A percentile compares a stretch with the other conserved stretches of the same genome.
phyloP scores from a whole-genome alignment of 2,113 vertebrate species.

The Dunckerocampus dactyliophorus region DNA sequence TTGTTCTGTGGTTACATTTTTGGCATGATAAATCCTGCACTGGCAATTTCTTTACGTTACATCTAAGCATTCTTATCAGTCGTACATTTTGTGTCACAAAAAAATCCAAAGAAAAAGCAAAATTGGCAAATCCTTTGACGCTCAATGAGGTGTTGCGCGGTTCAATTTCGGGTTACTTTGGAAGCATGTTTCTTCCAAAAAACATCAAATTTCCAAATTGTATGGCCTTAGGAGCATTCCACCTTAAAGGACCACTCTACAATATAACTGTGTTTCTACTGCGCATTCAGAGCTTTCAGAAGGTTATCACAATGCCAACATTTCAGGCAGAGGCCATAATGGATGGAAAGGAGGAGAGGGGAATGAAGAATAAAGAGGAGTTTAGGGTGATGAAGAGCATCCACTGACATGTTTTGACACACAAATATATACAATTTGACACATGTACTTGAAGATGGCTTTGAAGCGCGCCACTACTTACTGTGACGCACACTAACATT shows the following conservation, averaged over 20 bases:
- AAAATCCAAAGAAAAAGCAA: too few relatives aligned
- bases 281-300: slow-evolving; percentile 55
- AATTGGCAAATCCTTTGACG: too few relatives aligned
- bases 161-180: too few relatives aligned
- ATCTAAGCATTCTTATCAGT: too few relatives aligned
- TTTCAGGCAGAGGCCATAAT: slow-evolving; percentile 47
- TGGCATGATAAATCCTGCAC: too few relatives aligned
- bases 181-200: too few relatives aligned
- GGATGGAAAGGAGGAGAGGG: slow-evolving; percentile 37
- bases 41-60: too few relatives aligned
- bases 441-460: slow-evolving; percentile 57
- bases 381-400: slow-evolving; percentile 48
- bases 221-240: background rate
- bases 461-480: slow-evolving; percentile 33
- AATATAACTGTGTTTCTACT: slow-evolving; percentile 12
- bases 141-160: too few relatives aligned
- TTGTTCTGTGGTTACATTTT: too few relatives aligned
- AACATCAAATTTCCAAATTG: background rate
- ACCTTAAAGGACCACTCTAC: background rate
- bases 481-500: slow-evolving; percentile 12
- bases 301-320: slow-evolving; percentile 49
- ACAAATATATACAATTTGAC: slow-evolving; percentile 61
- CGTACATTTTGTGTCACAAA: too few relatives aligned
- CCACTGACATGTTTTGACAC: slow-evolving; percentile 66
- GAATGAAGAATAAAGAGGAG: slow-evolving; percentile 30